Conservation (phyloP, 2,797 vertebrate genomes). For the Bradypodion ventrale region DNA sequence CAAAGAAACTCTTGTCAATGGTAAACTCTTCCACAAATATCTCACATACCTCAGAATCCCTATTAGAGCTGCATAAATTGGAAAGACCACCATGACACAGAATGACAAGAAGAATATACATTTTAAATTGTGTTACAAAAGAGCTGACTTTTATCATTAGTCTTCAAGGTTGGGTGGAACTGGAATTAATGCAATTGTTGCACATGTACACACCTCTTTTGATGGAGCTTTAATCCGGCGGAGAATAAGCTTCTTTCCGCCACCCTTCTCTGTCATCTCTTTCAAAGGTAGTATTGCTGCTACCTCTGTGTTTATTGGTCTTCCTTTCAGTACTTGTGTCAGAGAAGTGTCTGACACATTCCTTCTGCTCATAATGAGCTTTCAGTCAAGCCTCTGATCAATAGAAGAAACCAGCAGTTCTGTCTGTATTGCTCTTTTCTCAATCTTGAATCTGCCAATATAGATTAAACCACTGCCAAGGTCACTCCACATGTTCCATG, state of each 20-base stretch:
- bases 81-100: too few species aligned
- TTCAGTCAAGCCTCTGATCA: constrained; percentile 76
- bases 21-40: too few species aligned
- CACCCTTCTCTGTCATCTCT: not conserved
- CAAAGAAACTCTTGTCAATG: too few species aligned
- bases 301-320: not conserved
- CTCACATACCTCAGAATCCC: too few species aligned
- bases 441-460: constrained; percentile 77
- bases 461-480: constrained; percentile 77
- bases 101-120: not conserved
- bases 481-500: constrained; percentile 70
- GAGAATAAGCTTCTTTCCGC: not conserved
- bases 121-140: not conserved
- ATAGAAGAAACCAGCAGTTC: constrained; percentile 76
- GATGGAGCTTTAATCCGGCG: not conserved
- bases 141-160: not conserved
- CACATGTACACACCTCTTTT: not conserved
- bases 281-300: rapidly evolving
- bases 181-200: not conserved
- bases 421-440: constrained; percentile 77
- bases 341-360: constrained; percentile 60
- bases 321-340: constrained; percentile 37
- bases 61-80: too few species aligned
- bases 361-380: constrained; percentile 73
- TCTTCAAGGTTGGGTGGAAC: not conserved